Evolutionary conservation across 2,888 invertebrate species (phyloP), one percentile per base, ranked within the genome.

Genomic region (Lochmaea capreae): DNA sequence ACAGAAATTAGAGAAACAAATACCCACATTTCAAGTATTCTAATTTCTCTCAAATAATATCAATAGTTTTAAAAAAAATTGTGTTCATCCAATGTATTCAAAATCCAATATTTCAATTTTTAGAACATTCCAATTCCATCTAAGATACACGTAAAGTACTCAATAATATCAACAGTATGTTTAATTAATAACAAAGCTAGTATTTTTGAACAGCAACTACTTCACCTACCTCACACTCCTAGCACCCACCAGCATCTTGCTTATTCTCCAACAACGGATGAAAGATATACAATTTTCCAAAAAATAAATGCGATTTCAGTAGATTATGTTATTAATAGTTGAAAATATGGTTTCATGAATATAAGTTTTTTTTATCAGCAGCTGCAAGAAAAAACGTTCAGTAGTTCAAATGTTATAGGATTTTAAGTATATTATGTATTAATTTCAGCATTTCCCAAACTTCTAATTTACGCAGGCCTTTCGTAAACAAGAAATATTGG

Each of bases 381-480:
- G 66, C 66, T 66, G 66, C 66, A 66, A 66, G 33, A 66, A 57
- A 58, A 66, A 66, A 66, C 57, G 54, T 66, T 54, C 33, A 65
- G 33, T 33, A 59, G 33, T 33, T 26, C 49, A 65, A 52, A 65
- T 52, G n/a, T 52, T n/a, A 10, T 26, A 33, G 18, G 11, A 59
- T n/a, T 12, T 33, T 8, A 16, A 16, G 18, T 58, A 10, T 8
- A 16, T 33, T 4, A 59, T 14, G 0, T 10, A 18, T 9, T 8
- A 26, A 18, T 58, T 22, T 9, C 12, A 59, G 6, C 26, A 14
- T 9, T 59, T 59, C 12, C 11, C 14, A 33, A 58, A 59, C n/a
- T 43, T 43, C 62, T 43, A 43, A 26, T 18, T 63, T 43, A 43
- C 14, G 12, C 11, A 63, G 43, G 43, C 43, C 43, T 63, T 63